These are phyloP conservation scores for Aspidiotus rigidus DNA, from an alignment of 2,888 invertebrate genomes.

Conservation along the genomic window DNA sequence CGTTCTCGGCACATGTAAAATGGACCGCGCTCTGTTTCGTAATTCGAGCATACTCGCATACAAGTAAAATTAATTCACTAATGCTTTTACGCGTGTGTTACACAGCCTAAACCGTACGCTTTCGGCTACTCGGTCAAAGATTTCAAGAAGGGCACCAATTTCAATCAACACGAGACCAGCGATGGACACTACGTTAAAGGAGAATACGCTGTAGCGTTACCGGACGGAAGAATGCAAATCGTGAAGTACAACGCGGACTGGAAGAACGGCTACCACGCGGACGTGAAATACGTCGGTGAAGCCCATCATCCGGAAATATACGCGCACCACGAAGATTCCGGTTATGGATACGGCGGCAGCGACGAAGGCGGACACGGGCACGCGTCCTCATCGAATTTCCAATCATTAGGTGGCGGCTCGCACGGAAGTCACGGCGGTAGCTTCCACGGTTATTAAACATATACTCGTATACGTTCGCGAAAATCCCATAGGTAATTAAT, in stretches of 20 bases:
- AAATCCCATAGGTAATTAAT: too few relatives aligned
- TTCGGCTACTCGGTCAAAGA: conserved; percentile 64
- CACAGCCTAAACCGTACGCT: conserved; percentile 44
- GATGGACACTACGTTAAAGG: conserved; percentile 60
- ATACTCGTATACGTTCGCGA: background rate
- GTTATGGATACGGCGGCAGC: background rate
- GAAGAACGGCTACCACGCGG: conserved; percentile 83
- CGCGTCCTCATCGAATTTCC: conserved; percentile 26
- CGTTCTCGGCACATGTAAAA: too few relatives aligned
- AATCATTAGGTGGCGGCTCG: conserved; percentile 13
- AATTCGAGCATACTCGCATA: too few relatives aligned
- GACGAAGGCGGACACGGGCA: conserved; percentile 12
- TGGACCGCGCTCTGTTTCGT: too few relatives aligned
- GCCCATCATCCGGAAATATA: conserved; percentile 49
- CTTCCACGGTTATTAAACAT: background rate
- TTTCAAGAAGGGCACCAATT: conserved; percentile 61
- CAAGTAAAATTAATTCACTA: too few relatives aligned
- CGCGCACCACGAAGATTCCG: conserved; percentile 34
- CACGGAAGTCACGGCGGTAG: conserved; percentile 16
- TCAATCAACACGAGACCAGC: conserved; percentile 64
- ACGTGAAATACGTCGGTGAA: conserved; percentile 66
- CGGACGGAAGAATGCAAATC: conserved; percentile 75
- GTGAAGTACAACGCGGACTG: conserved; percentile 80
- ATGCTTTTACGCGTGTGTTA: background rate
- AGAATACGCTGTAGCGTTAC: conserved; percentile 65